phyloP scores from a whole-genome alignment of 2,113 vertebrate genomes.

The Glareola pratincola region DNA sequence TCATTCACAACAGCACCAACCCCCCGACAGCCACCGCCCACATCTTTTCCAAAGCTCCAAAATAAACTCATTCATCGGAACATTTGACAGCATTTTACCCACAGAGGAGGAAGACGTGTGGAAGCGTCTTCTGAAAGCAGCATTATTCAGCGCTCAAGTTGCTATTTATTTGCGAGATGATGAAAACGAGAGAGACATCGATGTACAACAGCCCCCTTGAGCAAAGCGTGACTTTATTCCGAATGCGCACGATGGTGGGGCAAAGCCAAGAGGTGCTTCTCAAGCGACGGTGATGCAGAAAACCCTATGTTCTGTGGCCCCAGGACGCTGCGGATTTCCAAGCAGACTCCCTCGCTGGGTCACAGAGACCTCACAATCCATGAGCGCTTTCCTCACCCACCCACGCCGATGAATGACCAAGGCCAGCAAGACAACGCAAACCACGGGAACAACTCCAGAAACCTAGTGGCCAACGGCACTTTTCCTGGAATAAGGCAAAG shows the following conservation, averaged over 20 bases:
- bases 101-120: background rate
- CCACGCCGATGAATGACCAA: background rate
- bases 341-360: background rate
- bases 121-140: constrained; percentile 17
- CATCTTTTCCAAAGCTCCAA: background rate
- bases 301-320: background rate
- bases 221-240: background rate
- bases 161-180: background rate
- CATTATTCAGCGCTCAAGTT: background rate
- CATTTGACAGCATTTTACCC: background rate
- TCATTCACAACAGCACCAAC: constrained; percentile 1
- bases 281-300: rapidly evolving
- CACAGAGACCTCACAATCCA: rapidly evolving
- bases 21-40: background rate
- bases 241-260: rapidly evolving
- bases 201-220: background rate
- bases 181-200: background rate
- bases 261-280: background rate
- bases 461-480: rapidly evolving
- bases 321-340: background rate
- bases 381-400: background rate
- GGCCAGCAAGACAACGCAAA: background rate
- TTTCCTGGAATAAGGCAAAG: background rate
- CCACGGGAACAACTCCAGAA: background rate
- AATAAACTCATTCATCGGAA: constrained; percentile 29